phyloP scores from a whole-genome alignment of 2,888 invertebrate species.

The Synergus gifuensis region DNA sequence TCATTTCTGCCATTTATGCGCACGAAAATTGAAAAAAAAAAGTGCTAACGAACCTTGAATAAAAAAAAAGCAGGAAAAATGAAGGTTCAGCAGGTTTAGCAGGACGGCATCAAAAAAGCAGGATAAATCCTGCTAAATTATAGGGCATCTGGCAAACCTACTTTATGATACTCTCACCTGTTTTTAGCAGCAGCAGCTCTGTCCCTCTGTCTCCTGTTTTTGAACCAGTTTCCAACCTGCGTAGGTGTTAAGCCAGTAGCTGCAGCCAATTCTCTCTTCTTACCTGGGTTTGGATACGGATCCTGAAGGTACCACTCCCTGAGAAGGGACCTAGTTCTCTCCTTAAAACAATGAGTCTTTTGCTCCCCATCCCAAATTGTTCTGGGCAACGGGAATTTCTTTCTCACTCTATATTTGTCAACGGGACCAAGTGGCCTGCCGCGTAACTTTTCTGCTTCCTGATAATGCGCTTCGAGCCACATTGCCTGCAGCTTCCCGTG shows the following conservation, averaged over 20 bases:
- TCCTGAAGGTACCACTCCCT: constrained; percentile 99
- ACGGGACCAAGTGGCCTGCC: constrained; percentile 95
- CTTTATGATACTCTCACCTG: constrained; percentile 84
- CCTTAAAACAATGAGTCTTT: constrained; percentile 97
- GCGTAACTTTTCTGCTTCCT: constrained; percentile 93
- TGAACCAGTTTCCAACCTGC: constrained; percentile 97
- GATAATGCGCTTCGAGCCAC: constrained; percentile 97
- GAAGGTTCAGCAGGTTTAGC: too few relatives aligned
- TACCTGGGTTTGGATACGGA: constrained; percentile 96
- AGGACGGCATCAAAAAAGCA: too few relatives aligned
- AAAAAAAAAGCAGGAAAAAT: too few relatives aligned
- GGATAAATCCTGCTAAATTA: too few relatives aligned
- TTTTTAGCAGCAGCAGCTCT: constrained; percentile 97
- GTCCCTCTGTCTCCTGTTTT: constrained; percentile 92
- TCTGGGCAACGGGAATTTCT: constrained; percentile 94
- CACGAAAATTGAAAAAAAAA: too few relatives aligned
- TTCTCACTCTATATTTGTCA: constrained; percentile 94
- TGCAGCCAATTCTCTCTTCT: constrained; percentile 93
- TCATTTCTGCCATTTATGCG: too few relatives aligned
- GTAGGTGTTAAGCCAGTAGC: constrained; percentile 95
- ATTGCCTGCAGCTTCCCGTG: constrained; percentile 93
- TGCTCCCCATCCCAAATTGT: constrained; percentile 98
- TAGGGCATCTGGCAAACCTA: too few relatives aligned
- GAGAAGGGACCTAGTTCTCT: constrained; percentile 94
- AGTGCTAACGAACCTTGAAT: too few relatives aligned